phyloP scores from a whole-genome alignment of 2,113 vertebrate genomes.

The Pycnonotus jocosus region DNA sequence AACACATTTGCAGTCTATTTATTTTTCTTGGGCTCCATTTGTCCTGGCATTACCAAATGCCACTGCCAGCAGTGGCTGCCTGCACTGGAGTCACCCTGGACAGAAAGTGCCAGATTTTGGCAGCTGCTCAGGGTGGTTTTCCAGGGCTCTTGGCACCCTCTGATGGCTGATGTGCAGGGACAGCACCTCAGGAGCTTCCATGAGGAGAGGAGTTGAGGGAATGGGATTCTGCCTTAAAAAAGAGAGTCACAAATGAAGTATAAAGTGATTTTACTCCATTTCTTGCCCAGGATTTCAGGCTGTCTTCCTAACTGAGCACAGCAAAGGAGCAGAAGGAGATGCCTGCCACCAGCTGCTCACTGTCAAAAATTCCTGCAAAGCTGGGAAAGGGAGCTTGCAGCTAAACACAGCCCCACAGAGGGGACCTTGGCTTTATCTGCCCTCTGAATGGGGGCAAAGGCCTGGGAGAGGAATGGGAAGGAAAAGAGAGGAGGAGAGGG shows the following conservation, averaged over 20 bases:
- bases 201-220: neutral
- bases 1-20: neutral
- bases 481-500: neutral
- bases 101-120: neutral
- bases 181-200: neutral
- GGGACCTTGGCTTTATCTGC: neutral
- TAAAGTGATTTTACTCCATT: neutral
- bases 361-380: neutral
- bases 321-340: neutral
- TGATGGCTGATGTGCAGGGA: neutral
- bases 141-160: neutral
- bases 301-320: neutral
- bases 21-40: neutral
- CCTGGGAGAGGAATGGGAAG: neutral
- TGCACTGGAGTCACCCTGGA: accelerated
- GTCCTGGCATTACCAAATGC: neutral
- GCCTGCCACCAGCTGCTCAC: neutral
- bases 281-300: neutral
- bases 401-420: neutral
- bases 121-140: neutral
- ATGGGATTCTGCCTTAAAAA: neutral
- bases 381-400: neutral
- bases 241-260: neutral
- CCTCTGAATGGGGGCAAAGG: neutral
- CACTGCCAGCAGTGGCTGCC: neutral